Base-by-base conservation (phyloP, 2,888 invertebrate species). In the Chrysodeixis includens region DNA sequence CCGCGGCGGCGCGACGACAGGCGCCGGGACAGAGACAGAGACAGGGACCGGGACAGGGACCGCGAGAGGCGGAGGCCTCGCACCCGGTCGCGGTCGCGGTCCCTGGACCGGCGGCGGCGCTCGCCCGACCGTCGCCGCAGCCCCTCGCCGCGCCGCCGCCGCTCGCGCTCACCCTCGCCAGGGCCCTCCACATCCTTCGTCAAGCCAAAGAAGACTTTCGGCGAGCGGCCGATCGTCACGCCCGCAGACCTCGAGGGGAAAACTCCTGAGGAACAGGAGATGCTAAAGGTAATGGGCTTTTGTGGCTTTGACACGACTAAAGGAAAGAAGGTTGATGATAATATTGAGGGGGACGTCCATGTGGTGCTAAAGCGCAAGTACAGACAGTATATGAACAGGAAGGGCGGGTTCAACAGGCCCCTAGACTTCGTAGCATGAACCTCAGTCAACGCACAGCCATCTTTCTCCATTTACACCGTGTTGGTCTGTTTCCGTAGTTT, bases 381-480 rank as follows among this genome's bases (percentile, higher is more conserved):
- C 91, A 97, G 99, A 83, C 99, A 99, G 94, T 99, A 99, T 90
- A 99, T 99, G 99, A 99, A 99, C 93, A 96, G 99, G 72, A 99
- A 99, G 93, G 99, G 99, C 74, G 99, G 99, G 62, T 99, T 99
- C 93, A 99, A 99, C 93, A 96, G 99, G 88, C 99, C 99, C 49
- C 94, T 99, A 76, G 99, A 99, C 93, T 99, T 99, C 95, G 99
- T 99, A 76, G 98, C 99, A 77, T 98, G 66, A 81, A 35, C 64
- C 61, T 78, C 55, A 14, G 51, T 54, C 35, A 73, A 46, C 66
- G 66, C 71, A 76, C 74, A 68, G 56, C 71, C n/a, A 40, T 46
- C 30, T 49, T n/a, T 30, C n/a, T 16, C 44, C 64, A 49, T 44
- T 40, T 44, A 9, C 22, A 35, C 40, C 54, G 26, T 57, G 62